These are phyloP conservation scores for Lytechinus pictus DNA, from an alignment of 35 echinoderm and acorn worm genomes.

Conservation along the genomic window DNA sequence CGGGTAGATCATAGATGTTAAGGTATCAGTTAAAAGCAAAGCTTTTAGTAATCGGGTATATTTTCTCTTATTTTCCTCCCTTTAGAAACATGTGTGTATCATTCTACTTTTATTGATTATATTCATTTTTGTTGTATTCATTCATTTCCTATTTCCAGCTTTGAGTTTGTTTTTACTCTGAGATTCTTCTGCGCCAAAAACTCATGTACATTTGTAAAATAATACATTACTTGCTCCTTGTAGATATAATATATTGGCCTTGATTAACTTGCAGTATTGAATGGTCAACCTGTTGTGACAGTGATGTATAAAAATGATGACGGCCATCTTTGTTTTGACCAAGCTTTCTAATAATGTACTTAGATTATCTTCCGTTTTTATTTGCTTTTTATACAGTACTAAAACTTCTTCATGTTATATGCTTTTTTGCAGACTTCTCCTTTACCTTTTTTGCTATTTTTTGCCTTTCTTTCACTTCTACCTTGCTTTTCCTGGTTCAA, in stretches of 20 bases:
- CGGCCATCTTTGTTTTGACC: background rate
- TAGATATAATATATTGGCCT: background rate
- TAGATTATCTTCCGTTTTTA: background rate
- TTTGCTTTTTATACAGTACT: slow-evolving; percentile 5
- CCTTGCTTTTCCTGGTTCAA: background rate
- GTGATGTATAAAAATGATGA: background rate
- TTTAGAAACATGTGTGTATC: no score
- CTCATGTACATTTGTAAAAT: slow-evolving; percentile 3
- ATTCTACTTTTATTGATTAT: background rate
- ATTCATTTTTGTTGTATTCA: background rate
- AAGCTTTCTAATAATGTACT: background rate
- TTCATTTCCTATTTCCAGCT: background rate
- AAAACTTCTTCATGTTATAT: background rate
- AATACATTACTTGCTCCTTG: background rate
- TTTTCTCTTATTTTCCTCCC: background rate
- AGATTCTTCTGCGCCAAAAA: background rate
- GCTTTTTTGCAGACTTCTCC: background rate
- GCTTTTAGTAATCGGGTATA: background rate
- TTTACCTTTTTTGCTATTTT: background rate
- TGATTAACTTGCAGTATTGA: background rate
- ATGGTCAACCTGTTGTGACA: background rate
- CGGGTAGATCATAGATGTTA: background rate
- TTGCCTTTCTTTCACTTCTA: background rate
- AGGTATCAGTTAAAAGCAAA: background rate
- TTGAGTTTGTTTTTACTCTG: background rate